phyloP scores from a whole-genome alignment of 2,113 vertebrate genomes.

The Cinclus mexicanus region DNA sequence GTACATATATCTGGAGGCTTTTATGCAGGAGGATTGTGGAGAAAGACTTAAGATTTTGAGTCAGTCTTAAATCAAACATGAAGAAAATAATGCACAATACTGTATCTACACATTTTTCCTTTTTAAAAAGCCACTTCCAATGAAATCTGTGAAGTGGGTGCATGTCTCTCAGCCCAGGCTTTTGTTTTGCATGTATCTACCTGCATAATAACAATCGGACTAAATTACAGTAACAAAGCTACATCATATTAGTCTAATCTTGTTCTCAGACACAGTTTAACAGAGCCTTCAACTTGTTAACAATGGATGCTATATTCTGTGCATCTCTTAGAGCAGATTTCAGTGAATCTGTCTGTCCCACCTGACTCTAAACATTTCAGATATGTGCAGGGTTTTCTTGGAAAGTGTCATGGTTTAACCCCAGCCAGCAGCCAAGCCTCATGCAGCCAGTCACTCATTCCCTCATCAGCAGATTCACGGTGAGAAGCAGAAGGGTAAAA shows the following conservation, averaged over 20 bases:
- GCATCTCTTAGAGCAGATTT: not conserved
- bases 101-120: not conserved
- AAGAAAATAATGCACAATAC: not conserved
- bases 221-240: not conserved
- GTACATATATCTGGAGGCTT: not conserved
- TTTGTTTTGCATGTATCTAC: not conserved
- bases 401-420: not conserved
- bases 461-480: no score
- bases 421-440: not conserved
- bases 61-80: not conserved
- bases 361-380: not conserved
- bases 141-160: not conserved
- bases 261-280: not conserved
- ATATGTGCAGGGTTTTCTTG: not conserved
- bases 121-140: not conserved
- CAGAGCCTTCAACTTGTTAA: not conserved
- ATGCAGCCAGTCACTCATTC: rapidly evolving
- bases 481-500: not conserved
- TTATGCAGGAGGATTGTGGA: not conserved
- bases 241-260: not conserved
- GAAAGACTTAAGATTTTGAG: not conserved
- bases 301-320: not conserved
- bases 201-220: not conserved
- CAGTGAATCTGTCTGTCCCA: not conserved
- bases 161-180: not conserved